These are phyloP conservation scores for Odontophorus gujanensis DNA, from an alignment of 2,113 vertebrate species.

Conservation along the genomic window DNA sequence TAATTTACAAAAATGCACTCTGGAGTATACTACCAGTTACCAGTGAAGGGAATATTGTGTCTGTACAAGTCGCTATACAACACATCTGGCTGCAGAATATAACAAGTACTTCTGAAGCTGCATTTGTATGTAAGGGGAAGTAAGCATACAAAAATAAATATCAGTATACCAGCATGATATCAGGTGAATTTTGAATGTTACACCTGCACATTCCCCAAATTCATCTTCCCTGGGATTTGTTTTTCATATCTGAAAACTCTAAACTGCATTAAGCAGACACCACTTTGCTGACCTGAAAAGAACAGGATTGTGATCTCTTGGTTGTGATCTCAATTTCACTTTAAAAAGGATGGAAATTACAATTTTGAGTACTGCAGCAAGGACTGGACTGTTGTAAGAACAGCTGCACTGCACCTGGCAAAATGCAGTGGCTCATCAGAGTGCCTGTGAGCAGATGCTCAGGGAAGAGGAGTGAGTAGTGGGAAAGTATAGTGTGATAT, in stretches of 20 bases:
- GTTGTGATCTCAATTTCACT: not conserved
- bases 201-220: not conserved
- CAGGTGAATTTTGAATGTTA: not conserved
- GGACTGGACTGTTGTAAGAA: not conserved
- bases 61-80: not conserved
- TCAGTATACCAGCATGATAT: not conserved
- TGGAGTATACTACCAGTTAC: not conserved
- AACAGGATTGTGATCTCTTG: not conserved
- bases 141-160: not conserved
- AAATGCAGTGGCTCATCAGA: not conserved
- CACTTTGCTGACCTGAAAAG: not conserved
- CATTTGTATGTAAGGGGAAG: not conserved
- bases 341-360: not conserved
- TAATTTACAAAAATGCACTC: not conserved
- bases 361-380: not conserved
- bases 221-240: not conserved
- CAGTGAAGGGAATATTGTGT: not conserved
- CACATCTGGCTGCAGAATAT: not conserved
- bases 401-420: not conserved
- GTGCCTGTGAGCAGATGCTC: not conserved
- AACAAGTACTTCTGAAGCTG: not conserved
- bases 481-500: not conserved
- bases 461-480: not conserved
- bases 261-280: not conserved
- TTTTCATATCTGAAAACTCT: not conserved